Percentiles rank a stretch among this genome's conserved stretches.
Conservation (phyloP, 2,113 vertebrate genomes). For the Poecile atricapillus region DNA sequence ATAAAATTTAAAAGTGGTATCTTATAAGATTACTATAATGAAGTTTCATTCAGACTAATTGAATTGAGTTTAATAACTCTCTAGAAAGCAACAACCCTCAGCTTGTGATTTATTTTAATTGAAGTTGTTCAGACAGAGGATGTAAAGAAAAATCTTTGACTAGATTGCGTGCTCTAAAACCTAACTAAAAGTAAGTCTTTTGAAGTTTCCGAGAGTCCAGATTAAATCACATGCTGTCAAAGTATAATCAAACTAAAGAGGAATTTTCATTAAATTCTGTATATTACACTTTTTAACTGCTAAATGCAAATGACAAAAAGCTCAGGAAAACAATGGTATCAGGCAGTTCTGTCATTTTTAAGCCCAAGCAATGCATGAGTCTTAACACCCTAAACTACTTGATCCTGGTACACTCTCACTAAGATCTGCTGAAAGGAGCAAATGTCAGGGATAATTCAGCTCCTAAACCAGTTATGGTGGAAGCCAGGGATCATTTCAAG, state of each 20-base stretch:
- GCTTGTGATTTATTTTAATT: neutral
- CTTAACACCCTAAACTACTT: neutral
- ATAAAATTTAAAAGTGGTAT: neutral
- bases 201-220: neutral
- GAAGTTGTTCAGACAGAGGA: neutral
- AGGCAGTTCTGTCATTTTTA: slow-evolving; percentile 14
- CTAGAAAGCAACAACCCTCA: neutral
- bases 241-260: neutral
- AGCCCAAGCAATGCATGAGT: neutral
- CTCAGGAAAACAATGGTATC: slow-evolving; percentile 15
- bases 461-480: slow-evolving; percentile 1
- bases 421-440: slow-evolving; percentile 4
- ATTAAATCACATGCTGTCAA: neutral
- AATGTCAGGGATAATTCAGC: slow-evolving; percentile 33
- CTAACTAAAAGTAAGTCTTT: neutral
- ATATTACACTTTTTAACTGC: neutral
- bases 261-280: neutral
- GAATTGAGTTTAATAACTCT: neutral
- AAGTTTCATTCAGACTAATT: neutral
- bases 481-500: slow-evolving; percentile 49
- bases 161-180: neutral
- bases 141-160: neutral
- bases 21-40: neutral
- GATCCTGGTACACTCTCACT: neutral
- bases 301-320: neutral